Base-by-base conservation (phyloP, 2,888 invertebrate genomes). In the Fragum whitleyi region DNA sequence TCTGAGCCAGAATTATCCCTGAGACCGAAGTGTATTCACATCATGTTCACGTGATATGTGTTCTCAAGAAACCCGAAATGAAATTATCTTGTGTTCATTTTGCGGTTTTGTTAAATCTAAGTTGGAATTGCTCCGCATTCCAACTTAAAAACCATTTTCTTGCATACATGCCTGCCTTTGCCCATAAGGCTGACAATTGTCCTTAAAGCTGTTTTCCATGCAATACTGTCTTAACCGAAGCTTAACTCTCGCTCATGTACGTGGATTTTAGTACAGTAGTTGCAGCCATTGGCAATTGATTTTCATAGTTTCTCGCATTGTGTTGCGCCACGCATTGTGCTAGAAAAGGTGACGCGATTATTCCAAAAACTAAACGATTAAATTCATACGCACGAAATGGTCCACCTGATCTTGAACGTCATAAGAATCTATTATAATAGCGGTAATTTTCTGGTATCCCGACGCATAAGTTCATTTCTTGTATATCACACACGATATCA, bases 181-280 rank as follows among this genome's bases (percentile, higher is more conserved):
- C 11, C 75, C 75, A 81, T 0, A 82, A 19, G 28, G 51, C 28
- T 23, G 55, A 36, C 26, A 86, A 32, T 28, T 87, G 74, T 19
- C 67, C 39, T 47, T 85, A 86, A 5, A 87, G 28, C 14, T 78
- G 62, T 0, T 86, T 75, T 9, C 74, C 86, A 2, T 73, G 21
- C 47, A 57, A 21, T 2, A 47, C 76, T 32, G 57, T 74, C 19
- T n/a, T 0, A 5, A 86, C 84, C 21, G 83, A 80, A 36, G 79
- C 81, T 75, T 83, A 76, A 29, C 79, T 86, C 47, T 83, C 86
- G 70, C 82, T 82, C 80, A 87, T 87, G 57, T 84, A 87, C 7
- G 85, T 83, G 0, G 79, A 80, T 36, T 86, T 74, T 29, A 80
- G 19, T 9, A 86, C 71, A 19, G 80, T 86, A 61, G 82, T 72